Evolutionary conservation across 2,888 invertebrate genomes (phyloP).

Genomic region (Deilephila elpenor): DNA sequence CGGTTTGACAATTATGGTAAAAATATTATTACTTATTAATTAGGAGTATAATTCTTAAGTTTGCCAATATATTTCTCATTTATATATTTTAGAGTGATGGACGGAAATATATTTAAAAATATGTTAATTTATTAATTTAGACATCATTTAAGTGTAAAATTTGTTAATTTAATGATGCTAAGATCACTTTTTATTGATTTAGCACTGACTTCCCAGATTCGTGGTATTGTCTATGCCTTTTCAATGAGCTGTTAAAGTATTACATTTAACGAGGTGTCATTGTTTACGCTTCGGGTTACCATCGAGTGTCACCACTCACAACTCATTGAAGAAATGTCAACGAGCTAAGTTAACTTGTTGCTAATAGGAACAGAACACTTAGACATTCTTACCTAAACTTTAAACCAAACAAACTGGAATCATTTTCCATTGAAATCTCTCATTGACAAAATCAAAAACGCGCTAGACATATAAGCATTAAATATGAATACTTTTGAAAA

Average conservation of each 20-base stretch:
- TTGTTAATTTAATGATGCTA: neutral
- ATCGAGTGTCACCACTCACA: constrained; percentile 3
- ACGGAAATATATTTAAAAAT: no score
- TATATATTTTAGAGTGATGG: no score
- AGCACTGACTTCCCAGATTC: neutral
- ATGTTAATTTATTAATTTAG: no score
- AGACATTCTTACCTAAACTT: neutral
- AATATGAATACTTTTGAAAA: no score
- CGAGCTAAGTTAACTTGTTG: neutral
- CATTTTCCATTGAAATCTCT: neutral
- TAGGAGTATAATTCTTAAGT: neutral
- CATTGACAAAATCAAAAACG: no score
- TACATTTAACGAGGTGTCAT: neutral
- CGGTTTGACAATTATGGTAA: neutral
- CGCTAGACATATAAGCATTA: no score
- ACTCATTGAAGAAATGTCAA: constrained; percentile 8
- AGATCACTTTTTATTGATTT: neutral
- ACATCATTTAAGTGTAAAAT: no score
- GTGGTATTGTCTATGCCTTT: constrained; percentile 5
- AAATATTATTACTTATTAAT: neutral
- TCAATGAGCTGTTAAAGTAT: constrained; percentile 12
- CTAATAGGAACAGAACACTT: constrained; percentile 3
- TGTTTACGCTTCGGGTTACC: constrained; percentile 7
- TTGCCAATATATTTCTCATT: no score
- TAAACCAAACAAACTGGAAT: neutral